A percentile compares a stretch with the other conserved stretches of the same genome.
These are phyloP conservation scores for Leptinotarsa tumamoca DNA, from an alignment of 2,888 invertebrate genomes.

Conservation along the genomic window DNA sequence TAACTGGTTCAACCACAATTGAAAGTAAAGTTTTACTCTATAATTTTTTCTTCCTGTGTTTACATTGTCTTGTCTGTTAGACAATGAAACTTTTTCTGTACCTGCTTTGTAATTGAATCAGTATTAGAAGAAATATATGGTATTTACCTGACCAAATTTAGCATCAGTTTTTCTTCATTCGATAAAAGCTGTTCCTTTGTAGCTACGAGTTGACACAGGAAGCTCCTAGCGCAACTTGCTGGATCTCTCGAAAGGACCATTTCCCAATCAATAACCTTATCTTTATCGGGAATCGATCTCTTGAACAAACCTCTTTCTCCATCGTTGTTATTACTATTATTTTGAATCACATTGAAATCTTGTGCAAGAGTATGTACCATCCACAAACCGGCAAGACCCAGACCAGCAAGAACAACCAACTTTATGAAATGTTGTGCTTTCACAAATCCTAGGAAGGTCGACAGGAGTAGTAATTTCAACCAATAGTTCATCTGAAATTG, in stretches of 20 bases:
- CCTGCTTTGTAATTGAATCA: not conserved
- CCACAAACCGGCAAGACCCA: conserved; percentile 67
- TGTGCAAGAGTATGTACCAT: conserved; percentile 66
- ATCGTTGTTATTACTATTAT: conserved; percentile 12
- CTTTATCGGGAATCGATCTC: conserved; percentile 24
- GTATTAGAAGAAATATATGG: not conserved
- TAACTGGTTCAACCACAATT: no score
- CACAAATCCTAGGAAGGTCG: conserved; percentile 54
- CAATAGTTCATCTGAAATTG: conserved; percentile 52
- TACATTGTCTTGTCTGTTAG: no score
- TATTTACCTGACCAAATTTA: conserved; percentile 59
- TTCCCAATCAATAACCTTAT: conserved; percentile 59
- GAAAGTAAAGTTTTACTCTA: no score
- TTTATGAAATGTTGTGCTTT: conserved; percentile 64
- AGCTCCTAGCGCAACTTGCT: conserved; percentile 66
- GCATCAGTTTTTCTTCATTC: conserved; percentile 58
- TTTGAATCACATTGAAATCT: conserved; percentile 63
- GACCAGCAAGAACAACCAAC: conserved; percentile 63
- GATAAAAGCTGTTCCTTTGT: conserved; percentile 55
- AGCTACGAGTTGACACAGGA: conserved; percentile 65
- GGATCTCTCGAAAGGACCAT: conserved; percentile 63
- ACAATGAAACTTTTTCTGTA: no score
- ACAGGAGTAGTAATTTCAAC: conserved; percentile 49
- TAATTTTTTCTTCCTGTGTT: no score
- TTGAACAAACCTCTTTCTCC: conserved; percentile 38